Evolutionary conservation across 2,888 invertebrate genomes (phyloP), one percentile per base, ranked within the genome.

Genomic region (Tenthredo distinguenda): DNA sequence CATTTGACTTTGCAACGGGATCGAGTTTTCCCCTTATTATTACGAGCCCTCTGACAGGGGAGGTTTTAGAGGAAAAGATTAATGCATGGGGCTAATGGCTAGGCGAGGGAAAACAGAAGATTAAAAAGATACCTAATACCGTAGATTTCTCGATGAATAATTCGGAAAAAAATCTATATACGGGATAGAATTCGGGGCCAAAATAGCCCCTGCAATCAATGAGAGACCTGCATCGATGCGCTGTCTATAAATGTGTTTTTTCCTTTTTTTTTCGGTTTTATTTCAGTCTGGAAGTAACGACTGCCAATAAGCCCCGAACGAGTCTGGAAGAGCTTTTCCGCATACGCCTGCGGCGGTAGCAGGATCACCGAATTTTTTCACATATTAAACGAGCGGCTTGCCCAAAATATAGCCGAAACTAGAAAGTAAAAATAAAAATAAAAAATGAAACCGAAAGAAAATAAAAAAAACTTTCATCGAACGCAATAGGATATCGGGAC

Each of bases 221-320:
- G 77, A 84, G 15, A 6, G 76, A 74, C 58, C 62, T 62, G 34
- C 40, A 15, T 37, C 55, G 55, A 50, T 55, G 40, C 26, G 50
- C 18, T 43, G 76, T 79, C 74, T 77, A 77, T 82, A 86, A 86
- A 88, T 86, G 86, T 26, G 85, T 83, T 84, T 87, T 88, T 82
- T 43, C 85, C 84, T 85, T 76, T 58, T 85, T 65, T 85, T 74
- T 74, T 37, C n/a, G 31, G 3, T 71, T 37, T 31, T 34, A 37
- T 71, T 71, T 72, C 88, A 89, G 88, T 87, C 88, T 87, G 90
- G 91, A 90, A 89, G 91, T 89, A 91, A 91, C 89, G 91, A 91
- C 90, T 91, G 90, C 91, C 91, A 92, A 91, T 91, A 92, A 92
- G 90, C 92, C 92, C 88, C 40, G 72, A 43, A 74, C 76, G 21